These are phyloP conservation scores for Pseudobourletiella spinata DNA, from an alignment of 1,140 invertebrate species.

Conservation along the genomic window DNA sequence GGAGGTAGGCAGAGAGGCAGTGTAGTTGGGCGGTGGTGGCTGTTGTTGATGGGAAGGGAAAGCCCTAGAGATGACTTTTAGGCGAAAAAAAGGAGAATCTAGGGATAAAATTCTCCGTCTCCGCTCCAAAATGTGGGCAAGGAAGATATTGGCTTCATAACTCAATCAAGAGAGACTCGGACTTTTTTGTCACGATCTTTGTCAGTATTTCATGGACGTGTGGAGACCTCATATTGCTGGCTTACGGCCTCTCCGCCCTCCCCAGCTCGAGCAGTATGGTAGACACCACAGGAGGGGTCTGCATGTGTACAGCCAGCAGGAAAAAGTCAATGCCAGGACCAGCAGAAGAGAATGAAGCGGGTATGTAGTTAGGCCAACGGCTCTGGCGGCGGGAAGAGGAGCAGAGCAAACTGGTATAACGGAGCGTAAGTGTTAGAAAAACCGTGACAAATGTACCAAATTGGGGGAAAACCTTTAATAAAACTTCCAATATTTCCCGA, in stretches of 20 bases:
- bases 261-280: conserved; percentile 9
- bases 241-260: neutral
- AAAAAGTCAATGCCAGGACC: too few species aligned
- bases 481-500: neutral
- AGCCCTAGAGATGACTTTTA: conserved; percentile 23
- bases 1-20: too few species aligned
- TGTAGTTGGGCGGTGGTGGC: too few species aligned
- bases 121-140: conserved; percentile 8
- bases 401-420: too few species aligned
- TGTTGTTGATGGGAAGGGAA: too few species aligned
- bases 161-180: conserved; percentile 30
- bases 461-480: conserved; percentile 3
- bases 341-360: too few species aligned
- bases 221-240: neutral
- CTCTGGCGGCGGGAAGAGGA: too few species aligned
- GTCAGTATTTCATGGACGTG: conserved; percentile 24
- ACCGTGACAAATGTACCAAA: conserved; percentile 30
- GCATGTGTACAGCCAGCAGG: too few species aligned
- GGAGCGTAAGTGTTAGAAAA: neutral
- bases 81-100: conserved; percentile 5
- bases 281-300: too few species aligned
- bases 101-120: neutral
- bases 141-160: conserved; percentile 34
- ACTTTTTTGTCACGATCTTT: conserved; percentile 31
- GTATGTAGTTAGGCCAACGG: too few species aligned